phyloP scores from a whole-genome alignment of 1,140 invertebrate genomes.

The Lepeophtheirus salmonis region DNA sequence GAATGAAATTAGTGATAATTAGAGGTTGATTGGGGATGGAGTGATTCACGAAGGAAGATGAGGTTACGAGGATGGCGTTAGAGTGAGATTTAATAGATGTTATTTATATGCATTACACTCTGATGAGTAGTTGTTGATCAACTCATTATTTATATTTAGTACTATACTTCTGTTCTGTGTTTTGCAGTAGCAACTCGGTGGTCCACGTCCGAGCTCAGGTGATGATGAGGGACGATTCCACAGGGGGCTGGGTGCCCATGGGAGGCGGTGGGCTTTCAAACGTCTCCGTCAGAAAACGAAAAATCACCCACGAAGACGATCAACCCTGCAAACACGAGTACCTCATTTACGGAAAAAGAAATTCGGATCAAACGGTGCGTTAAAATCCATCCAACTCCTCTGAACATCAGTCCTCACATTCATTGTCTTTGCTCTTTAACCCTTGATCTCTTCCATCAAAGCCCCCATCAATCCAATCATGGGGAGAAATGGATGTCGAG shows the following conservation, averaged over 20 bases:
- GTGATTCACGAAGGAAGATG: no score
- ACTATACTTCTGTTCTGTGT: no score
- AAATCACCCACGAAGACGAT: slow-evolving; percentile 26
- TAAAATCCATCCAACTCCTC: not conserved
- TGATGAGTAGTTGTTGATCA: no score
- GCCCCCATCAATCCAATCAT: no score
- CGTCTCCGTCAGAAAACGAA: slow-evolving; percentile 59
- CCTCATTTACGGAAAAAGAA: slow-evolving; percentile 71
- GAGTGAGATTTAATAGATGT: slow-evolving; percentile 15
- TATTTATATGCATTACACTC: no score
- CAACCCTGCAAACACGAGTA: slow-evolving; percentile 48
- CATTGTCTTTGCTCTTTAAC: no score
- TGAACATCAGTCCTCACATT: no score
- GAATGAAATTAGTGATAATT: no score
- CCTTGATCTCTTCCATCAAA: no score
- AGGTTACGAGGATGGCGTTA: not conserved
- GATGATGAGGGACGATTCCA: slow-evolving; percentile 91
- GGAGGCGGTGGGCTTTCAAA: slow-evolving; percentile 79
- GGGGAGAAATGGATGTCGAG: no score
- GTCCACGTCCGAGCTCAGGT: slow-evolving; percentile 91
- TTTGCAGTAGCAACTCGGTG: slow-evolving; percentile 64
- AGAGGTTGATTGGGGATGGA: no score
- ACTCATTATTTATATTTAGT: no score
- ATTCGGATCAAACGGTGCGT: slow-evolving; percentile 64
- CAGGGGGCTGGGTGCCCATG: slow-evolving; percentile 82